These are phyloP conservation scores for Lasioglossum calceatum DNA, from an alignment of 2,888 invertebrate genomes.

Conservation along the genomic window DNA sequence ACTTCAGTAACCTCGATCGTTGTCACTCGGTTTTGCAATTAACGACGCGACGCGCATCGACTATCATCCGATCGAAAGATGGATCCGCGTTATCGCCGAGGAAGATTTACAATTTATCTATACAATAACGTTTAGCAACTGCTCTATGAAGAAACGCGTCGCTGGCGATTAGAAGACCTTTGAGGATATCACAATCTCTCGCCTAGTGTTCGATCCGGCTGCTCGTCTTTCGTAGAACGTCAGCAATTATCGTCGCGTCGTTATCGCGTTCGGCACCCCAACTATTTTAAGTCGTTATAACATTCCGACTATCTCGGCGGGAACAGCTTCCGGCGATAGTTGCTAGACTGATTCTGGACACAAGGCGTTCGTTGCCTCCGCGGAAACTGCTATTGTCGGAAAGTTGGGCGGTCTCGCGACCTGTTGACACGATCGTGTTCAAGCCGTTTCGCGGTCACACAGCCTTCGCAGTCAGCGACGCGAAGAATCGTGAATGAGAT, in stretches of 20 bases:
- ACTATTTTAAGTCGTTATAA: background rate
- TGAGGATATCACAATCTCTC: background rate
- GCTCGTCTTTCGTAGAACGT: background rate
- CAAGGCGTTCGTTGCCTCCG: constrained; percentile 10
- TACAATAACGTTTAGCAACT: background rate
- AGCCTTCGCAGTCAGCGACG: background rate
- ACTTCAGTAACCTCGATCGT: constrained; percentile 23
- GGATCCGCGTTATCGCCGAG: background rate
- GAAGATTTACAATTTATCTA: background rate
- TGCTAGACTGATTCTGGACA: constrained; percentile 2
- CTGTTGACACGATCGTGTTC: constrained; percentile 29
- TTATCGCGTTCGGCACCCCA: background rate
- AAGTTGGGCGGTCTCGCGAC: constrained; percentile 38
- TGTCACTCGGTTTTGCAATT: background rate
- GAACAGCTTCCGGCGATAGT: constrained; percentile 19
- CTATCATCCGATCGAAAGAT: background rate
- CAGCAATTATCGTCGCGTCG: background rate
- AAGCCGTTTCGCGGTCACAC: constrained; percentile 42
- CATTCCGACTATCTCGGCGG: constrained; percentile 18
- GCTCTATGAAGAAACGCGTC: background rate
- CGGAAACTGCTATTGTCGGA: constrained; percentile 24
- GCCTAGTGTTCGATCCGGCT: background rate
- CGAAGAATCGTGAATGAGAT: background rate
- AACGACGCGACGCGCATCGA: background rate
- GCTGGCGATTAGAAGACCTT: background rate